A percentile compares a stretch with the other conserved stretches of the same genome.
Evolutionary conservation across 2,113 vertebrate genomes (phyloP).

Genomic region (Catharus bicknelli): DNA sequence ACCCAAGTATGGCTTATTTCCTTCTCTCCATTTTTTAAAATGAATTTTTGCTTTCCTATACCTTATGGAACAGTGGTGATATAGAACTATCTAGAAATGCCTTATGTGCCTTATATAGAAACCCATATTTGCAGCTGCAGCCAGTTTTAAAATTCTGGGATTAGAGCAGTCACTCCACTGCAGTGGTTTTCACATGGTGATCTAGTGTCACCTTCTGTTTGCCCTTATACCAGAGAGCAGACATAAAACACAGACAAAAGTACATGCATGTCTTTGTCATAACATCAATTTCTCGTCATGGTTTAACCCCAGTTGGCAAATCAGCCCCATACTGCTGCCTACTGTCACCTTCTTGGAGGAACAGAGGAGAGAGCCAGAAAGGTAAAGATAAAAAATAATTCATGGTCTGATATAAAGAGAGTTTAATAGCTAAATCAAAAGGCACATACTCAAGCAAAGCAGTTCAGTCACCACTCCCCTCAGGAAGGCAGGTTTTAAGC

Average conservation of each 20-base stretch:
- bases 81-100: background rate
- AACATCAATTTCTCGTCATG: background rate
- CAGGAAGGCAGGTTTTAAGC: background rate
- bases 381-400: background rate
- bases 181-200: background rate
- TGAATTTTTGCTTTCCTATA: background rate
- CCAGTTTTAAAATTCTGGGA: rapidly evolving
- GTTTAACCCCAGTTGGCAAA: background rate
- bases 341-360: background rate
- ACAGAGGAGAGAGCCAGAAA: background rate
- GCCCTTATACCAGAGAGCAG: background rate
- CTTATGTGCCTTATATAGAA: background rate
- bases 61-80: rapidly evolving
- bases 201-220: background rate
- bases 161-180: background rate
- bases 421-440: background rate
- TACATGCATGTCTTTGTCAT: background rate
- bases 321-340: background rate
- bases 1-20: background rate
- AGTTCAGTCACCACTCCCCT: background rate
- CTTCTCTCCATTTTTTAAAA: background rate
- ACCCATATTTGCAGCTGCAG: rapidly evolving
- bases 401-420: background rate
- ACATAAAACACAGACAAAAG: background rate
- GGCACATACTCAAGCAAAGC: background rate